Evolutionary conservation across 2,797 vertebrate genomes (phyloP).

Genomic region (Poecilia wingei): DNA sequence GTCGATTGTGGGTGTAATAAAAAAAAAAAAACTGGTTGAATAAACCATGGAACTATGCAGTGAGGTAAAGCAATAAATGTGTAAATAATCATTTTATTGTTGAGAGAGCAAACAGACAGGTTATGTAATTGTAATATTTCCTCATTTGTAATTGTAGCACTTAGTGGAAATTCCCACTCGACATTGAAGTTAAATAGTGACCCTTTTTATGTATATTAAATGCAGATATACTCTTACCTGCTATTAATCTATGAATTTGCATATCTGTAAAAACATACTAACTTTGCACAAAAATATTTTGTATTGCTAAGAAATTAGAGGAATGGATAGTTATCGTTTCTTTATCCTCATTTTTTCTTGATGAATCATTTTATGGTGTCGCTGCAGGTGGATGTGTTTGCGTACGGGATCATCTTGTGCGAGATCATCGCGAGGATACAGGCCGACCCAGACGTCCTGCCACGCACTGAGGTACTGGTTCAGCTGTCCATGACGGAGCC

Average conservation of each 20-base stretch:
- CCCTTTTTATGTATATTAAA: neutral
- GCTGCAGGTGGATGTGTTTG: conserved; percentile 91
- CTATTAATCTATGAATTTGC: neutral
- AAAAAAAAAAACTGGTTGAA: conserved; percentile 1
- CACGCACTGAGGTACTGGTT: conserved; percentile 88
- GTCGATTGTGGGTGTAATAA: conserved; percentile 39
- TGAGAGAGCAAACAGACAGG: conserved; percentile 8
- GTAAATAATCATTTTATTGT: conserved; percentile 32
- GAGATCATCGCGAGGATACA: conserved; percentile 93
- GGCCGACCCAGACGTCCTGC: conserved; percentile 94
- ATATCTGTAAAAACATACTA: neutral
- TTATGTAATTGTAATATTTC: conserved; percentile 31
- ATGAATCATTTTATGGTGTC: neutral
- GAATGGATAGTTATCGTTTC: neutral
- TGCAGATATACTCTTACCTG: neutral
- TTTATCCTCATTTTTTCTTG: neutral
- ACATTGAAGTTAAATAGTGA: neutral
- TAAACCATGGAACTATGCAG: conserved; percentile 3
- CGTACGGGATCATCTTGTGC: conserved; percentile 94
- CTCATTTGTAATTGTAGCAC: neutral
- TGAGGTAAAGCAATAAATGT: conserved; percentile 41
- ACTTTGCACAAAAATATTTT: neutral
- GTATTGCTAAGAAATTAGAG: neutral
- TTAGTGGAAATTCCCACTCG: conserved; percentile 13
- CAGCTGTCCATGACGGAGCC: neutral